Percentiles rank a stretch among this genome's conserved stretches.
phyloP scores from a whole-genome alignment of 2,797 vertebrate species.

The Pangasius krempfi region DNA sequence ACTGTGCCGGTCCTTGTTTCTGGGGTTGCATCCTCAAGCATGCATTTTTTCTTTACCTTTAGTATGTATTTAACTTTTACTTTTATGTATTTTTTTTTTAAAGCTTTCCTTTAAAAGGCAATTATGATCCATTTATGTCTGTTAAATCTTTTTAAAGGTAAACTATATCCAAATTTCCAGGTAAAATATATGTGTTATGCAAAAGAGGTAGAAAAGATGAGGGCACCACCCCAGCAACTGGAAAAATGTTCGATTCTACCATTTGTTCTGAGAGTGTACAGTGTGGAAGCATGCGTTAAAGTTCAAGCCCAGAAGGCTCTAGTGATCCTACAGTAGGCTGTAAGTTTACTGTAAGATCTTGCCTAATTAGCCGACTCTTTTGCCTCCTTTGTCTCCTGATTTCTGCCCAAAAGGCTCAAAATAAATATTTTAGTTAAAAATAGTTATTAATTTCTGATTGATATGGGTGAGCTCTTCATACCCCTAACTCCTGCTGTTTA shows the following conservation, averaged over 20 bases:
- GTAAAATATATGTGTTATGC: neutral
- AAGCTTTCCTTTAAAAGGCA: neutral
- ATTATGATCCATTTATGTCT: neutral
- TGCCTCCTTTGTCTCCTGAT: neutral
- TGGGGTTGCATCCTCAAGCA: neutral
- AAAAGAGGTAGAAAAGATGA: neutral
- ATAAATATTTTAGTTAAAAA: neutral
- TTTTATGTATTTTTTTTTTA: neutral
- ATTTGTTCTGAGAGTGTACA: neutral
- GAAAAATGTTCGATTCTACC: neutral
- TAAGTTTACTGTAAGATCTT: neutral
- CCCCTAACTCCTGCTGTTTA: neutral
- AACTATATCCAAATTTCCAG: neutral
- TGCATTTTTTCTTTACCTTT: neutral
- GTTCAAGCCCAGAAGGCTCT: neutral
- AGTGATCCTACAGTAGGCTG: neutral
- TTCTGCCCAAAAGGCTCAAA: neutral
- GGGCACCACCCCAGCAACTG: neutral
- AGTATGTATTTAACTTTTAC: neutral
- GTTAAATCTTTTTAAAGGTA: neutral
- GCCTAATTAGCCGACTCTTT: neutral
- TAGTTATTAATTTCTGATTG: neutral
- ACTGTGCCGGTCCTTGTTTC: neutral
- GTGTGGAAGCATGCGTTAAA: neutral
- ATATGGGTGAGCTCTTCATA: neutral